Percentiles rank a stretch among this genome's conserved stretches.
Evolutionary conservation across 2,113 vertebrate genomes (phyloP).

Genomic region (Embiotoca jacksoni): DNA sequence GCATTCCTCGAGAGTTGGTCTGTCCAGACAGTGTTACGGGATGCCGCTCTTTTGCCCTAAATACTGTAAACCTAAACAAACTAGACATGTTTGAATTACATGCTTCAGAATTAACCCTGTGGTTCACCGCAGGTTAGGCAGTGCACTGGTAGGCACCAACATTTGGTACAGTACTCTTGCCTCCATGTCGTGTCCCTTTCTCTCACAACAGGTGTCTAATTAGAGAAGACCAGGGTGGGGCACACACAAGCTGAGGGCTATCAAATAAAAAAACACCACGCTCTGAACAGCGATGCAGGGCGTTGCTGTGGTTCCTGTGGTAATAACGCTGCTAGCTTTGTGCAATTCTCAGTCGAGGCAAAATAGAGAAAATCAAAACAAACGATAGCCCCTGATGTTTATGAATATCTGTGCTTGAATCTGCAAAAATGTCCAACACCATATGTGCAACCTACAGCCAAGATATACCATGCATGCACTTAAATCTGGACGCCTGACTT

Average conservation of each 20-base stretch:
- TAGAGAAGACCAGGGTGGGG: constrained; percentile 73
- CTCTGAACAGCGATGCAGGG: constrained; percentile 52
- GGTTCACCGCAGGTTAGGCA: constrained; percentile 69
- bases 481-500: constrained; percentile 46
- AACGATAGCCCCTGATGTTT: constrained; percentile 47
- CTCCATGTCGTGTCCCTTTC: constrained; percentile 42
- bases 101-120: constrained; percentile 71
- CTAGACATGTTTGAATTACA: constrained; percentile 75
- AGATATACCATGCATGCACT: background rate
- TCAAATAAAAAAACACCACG: constrained; percentile 60
- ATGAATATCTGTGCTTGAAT: constrained; percentile 42
- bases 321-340: constrained; percentile 28
- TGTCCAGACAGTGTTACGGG: constrained; percentile 53
- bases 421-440: constrained; percentile 16
- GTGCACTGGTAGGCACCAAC: constrained; percentile 53
- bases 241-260: constrained; percentile 48
- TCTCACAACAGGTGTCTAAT: constrained; percentile 78
- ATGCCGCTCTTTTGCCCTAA: constrained; percentile 55
- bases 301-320: constrained; percentile 60
- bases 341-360: constrained; percentile 34
- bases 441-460: constrained; percentile 40
- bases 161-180: constrained; percentile 25
- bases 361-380: constrained; percentile 43
- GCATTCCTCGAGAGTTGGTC: constrained; percentile 26
- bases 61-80: constrained; percentile 71